Percentiles rank a stretch among this genome's conserved stretches.
phyloP scores from a whole-genome alignment of 64 coral and sea anemone species.

The Trachythela sp. region DNA sequence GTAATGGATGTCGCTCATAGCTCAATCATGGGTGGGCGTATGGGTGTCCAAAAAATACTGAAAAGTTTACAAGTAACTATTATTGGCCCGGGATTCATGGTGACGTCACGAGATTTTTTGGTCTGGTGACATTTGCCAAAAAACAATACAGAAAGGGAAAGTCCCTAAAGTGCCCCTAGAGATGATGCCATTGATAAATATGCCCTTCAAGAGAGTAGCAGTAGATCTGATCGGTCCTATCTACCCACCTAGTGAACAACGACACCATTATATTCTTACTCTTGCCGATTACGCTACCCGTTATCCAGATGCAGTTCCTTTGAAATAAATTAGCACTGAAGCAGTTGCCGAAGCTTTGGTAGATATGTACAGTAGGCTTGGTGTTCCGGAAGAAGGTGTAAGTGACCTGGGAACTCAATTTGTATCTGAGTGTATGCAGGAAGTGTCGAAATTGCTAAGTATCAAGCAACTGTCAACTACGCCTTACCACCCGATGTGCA shows the following conservation, averaged over 20 bases:
- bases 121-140: slow-evolving; percentile 63
- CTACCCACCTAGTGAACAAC: background rate
- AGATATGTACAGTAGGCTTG: background rate
- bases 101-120: slow-evolving; percentile 40
- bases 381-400: background rate
- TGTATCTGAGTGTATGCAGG: background rate
- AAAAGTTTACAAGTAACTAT: slow-evolving; percentile 36
- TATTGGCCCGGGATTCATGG: slow-evolving; percentile 59
- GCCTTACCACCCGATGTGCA: no score
- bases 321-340: background rate
- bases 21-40: slow-evolving; percentile 52
- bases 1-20: slow-evolving; percentile 55
- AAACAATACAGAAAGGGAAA: slow-evolving; percentile 40
- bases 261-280: background rate
- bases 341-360: background rate
- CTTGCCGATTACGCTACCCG: background rate
- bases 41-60: slow-evolving; percentile 39
- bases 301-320: background rate
- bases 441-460: no score
- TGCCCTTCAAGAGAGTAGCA: slow-evolving; percentile 17
- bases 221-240: slow-evolving; percentile 15
- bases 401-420: background rate
- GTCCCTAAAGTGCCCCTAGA: slow-evolving; percentile 32
- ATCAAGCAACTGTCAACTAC: no score
- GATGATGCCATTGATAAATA: slow-evolving; percentile 46